phyloP scores from a whole-genome alignment of 2,797 vertebrate genomes.

The Champsocephalus esox region DNA sequence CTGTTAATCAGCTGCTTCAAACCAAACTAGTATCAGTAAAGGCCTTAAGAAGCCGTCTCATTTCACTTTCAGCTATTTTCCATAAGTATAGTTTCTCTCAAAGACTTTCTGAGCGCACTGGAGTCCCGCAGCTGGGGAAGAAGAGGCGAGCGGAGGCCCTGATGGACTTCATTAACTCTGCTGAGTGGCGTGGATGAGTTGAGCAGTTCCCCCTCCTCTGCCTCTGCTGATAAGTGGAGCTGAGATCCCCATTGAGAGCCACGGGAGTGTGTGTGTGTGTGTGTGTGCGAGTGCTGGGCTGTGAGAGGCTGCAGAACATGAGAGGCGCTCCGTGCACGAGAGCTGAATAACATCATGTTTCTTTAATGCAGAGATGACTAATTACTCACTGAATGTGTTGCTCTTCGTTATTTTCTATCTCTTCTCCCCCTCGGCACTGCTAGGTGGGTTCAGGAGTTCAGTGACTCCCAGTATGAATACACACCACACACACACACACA shows the following conservation, averaged over 20 bases:
- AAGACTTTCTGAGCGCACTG: constrained; percentile 27
- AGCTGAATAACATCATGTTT: constrained; percentile 77
- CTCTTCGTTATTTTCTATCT: constrained; percentile 62
- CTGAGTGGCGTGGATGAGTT: constrained; percentile 59
- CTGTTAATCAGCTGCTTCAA: neutral
- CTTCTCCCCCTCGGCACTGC: constrained; percentile 4
- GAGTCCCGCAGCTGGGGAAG: constrained; percentile 34
- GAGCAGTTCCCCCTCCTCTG: constrained; percentile 48
- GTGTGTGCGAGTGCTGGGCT: constrained; percentile 51
- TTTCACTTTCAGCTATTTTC: neutral
- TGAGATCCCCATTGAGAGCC: constrained; percentile 58
- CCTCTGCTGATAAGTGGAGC: constrained; percentile 53
- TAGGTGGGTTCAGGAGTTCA: constrained; percentile 82
- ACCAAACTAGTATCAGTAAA: neutral
- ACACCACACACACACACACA: too few relatives aligned
- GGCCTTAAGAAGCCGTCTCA: constrained; percentile 7
- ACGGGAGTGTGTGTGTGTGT: constrained; percentile 61
- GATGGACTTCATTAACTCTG: constrained; percentile 70
- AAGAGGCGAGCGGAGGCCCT: constrained; percentile 52
- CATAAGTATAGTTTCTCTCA: constrained; percentile 22
- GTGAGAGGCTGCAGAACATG: constrained; percentile 57
- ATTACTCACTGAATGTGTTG: constrained; percentile 75
- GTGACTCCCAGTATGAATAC: constrained; percentile 33
- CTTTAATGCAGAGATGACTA: constrained; percentile 79
- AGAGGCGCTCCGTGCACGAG: constrained; percentile 44